Evolutionary conservation across 1,140 invertebrate genomes (phyloP), one percentile per base, ranked within the genome.

Genomic region (Ostrea edulis): DNA sequence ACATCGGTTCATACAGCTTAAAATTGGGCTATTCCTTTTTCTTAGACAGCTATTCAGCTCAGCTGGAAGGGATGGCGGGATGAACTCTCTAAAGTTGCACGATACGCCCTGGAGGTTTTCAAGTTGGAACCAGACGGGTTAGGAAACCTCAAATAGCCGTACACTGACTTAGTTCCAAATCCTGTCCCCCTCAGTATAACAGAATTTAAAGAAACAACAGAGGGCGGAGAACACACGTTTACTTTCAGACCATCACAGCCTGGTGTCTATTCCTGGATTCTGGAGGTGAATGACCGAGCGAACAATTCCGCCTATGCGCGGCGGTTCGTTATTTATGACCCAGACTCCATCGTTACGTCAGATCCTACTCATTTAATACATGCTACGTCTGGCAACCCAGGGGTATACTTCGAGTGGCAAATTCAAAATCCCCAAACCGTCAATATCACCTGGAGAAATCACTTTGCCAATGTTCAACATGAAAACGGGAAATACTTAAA

Each of bases 231-330:
- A 14, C 83, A 77, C 52, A 44, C 71, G 20, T 55, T 35, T 71
- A 86, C 29, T n/a, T 91, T 85, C 82, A 88, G 62, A n/a, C 90
- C 90, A 0, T 17, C 83, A 2, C 65, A 77, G 20, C 86, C 89
- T 8, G 91, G 91, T 0, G 82, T 91, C 53, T 92, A 91, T 65
- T 89, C 90, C 14, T 55, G 90, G 65, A 89, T 91, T 51, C 77
- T 92, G 14, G 86, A 91, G 52, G 87, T 84, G 20, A 54, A 85
- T 7, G 91, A 92, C 84, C 84, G 52, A 29, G 91, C 91, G 8
- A 92, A 92, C 58, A 92, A 92, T 55, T 88, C 89, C 71, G 55
- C 35, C 29, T 92, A 89, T 65, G 84, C 86, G 25, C 53, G 91
- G 12, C 86, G 90, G 0, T 77, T 92, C 14, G 85, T 84, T 12